Base-by-base conservation (phyloP, 2,888 invertebrate species). In the Nemoura dubitans region DNA sequence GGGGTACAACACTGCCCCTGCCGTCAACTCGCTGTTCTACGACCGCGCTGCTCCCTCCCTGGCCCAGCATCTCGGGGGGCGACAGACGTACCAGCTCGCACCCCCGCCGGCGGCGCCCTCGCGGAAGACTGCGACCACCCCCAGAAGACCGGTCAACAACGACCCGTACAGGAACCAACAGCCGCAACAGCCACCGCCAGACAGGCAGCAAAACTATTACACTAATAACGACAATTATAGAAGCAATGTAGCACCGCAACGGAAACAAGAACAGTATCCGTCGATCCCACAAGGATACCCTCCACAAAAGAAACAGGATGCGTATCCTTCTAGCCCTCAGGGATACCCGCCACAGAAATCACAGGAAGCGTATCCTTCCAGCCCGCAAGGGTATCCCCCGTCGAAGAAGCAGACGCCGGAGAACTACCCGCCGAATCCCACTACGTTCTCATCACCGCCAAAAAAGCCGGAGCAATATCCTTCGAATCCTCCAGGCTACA, bases 351-450 rank as follows among this genome's bases (percentile, higher is more conserved):
- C 78, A 27, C 59, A 76, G 25, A 27, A 36, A n/a, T 16, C 59
- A 27, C 77, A 85, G 30, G 30, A 85, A 76, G 81, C 76, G 26
- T 86, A 86, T 59, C 87, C 88, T 84, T 82, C 86, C 26, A 80
- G 85, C 6, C 88, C 87, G 10, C 83, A 87, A n/a, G 77, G 91
- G 43, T 92, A 91, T 86, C 91, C 91, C 76, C 26, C 77, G 25
- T 76, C 80, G 21, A 82, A 86, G 59, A 87, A 86, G 76, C 85
- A 87, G 78, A 26, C 78, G 85, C 84, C 76, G 77, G 28, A 28
- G 43, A 30, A n/a, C 10, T 82, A 43, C 26, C 14, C 81, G 29
- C 43, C 36, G 77, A 85, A 42, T 59, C 85, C 84, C 28, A n/a
- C 3, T 42, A 59, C 16, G 1, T 59, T 59, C 59, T 59, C 59